phyloP scores from a whole-genome alignment of 2,888 invertebrate species.

The Neoascia interrupta region DNA sequence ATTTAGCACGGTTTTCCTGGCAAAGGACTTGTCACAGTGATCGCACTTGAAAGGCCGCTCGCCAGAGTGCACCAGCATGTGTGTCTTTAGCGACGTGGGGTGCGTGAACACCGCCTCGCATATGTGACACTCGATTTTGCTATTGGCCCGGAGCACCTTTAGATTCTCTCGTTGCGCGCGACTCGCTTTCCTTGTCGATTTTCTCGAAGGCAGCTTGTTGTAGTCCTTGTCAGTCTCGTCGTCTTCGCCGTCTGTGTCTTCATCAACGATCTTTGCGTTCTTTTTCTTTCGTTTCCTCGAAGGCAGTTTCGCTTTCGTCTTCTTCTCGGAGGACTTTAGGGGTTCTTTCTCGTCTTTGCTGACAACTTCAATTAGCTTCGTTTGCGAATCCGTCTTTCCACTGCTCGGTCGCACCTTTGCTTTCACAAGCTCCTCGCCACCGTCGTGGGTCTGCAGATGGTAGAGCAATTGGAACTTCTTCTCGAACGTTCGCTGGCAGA shows the following conservation, averaged over 20 bases:
- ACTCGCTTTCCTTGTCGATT: neutral
- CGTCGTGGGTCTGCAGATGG: conserved; percentile 68
- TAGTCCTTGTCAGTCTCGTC: conserved; percentile 3
- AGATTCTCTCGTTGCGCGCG: conserved; percentile 59
- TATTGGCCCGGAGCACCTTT: conserved; percentile 38
- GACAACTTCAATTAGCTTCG: neutral
- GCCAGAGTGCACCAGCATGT: conserved; percentile 68
- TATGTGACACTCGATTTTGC: conserved; percentile 61
- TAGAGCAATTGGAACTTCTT: conserved; percentile 68
- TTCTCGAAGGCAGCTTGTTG: neutral
- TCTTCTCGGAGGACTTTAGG: neutral
- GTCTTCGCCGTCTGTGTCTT: conserved; percentile 20
- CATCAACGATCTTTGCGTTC: conserved; percentile 4
- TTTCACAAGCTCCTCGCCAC: conserved; percentile 54
- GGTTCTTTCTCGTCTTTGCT: neutral
- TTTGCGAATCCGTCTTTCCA: neutral
- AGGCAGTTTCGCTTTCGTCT: conserved; percentile 16
- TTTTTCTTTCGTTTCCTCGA: conserved; percentile 26
- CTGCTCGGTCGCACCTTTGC: conserved; percentile 37
- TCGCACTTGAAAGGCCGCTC: conserved; percentile 68
- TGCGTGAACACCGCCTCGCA: conserved; percentile 64
- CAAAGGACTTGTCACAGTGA: conserved; percentile 68
- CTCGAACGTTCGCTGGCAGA: conserved; percentile 66
- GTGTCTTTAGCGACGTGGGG: conserved; percentile 60
- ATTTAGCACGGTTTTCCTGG: conserved; percentile 60